phyloP scores from a whole-genome alignment of 2,113 vertebrate species.

The Lonchura striata region DNA sequence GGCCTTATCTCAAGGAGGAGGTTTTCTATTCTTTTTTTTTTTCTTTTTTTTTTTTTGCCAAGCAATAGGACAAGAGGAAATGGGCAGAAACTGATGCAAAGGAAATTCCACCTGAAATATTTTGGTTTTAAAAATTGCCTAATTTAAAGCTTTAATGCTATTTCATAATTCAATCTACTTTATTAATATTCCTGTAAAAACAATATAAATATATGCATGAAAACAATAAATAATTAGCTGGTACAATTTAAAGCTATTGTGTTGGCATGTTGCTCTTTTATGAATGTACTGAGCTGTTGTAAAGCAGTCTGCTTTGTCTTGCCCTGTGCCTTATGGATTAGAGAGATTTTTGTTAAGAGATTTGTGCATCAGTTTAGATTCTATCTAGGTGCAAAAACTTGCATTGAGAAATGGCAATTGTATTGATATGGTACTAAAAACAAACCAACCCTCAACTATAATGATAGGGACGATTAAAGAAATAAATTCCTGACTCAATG shows the following conservation, averaged over 20 bases:
- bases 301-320: background rate
- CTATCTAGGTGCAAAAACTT: background rate
- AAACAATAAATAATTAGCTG: background rate
- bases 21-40: background rate
- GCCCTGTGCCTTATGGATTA: background rate
- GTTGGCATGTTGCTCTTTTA: background rate
- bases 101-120: background rate
- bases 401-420: background rate
- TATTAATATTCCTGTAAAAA: background rate
- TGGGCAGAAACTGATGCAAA: background rate
- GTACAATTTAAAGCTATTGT: background rate
- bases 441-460: background rate
- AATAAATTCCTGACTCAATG: background rate
- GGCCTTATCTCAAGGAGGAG: background rate
- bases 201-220: no score
- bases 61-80: background rate
- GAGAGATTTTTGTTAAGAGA: background rate
- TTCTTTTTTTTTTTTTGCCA: background rate
- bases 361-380: background rate
- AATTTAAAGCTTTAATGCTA: background rate
- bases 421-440: background rate
- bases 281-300: background rate
- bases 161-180: background rate
- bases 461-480: background rate
- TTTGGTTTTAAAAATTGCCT: background rate